Base-by-base conservation (phyloP, 2,797 vertebrate genomes). In the Neomorphus geoffroyi region DNA sequence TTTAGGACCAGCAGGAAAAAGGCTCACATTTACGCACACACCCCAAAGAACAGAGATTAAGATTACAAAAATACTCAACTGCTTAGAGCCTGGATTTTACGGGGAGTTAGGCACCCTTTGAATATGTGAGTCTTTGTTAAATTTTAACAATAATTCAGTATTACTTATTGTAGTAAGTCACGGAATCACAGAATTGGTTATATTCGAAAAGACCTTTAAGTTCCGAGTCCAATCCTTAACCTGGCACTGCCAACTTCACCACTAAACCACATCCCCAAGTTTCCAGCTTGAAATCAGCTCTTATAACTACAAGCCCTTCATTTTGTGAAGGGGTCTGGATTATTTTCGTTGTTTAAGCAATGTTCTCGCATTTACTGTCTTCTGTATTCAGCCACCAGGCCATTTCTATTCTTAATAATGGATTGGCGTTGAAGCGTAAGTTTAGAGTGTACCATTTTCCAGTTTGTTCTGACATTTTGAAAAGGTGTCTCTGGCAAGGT, bases 391-490 rank as follows among this genome's bases (percentile, higher is more conserved):
- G 23, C 51, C 61, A 82, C 12, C 2, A 13, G 19, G 28, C 27
- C 13, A 67, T 6, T 64, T 88, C 32, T 70, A 11, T 18, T 80
- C 67, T 45, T 54, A 80, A 45, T 27, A 88, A 56, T 3, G 32
- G 21, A 50, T 1, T 0, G 1, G 24, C 18, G 53, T 35, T 74
- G 77, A 53, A 0, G 2, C 2, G 6, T 54, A 93, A 67, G 13
- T 37, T 67, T 45, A 61, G 27, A 77, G 4, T 69, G 51, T 58
- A 75, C 9, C 22, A 62, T 43, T 15, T 56, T 66, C 45, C 28
- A 10, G 9, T 22, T 75, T 83, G 45, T 37, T 88, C 54, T 54
- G 39, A 77, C 71, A 70, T 46, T n/a, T n/a, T n/a, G n/a, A n/a
- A 80, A 87, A 80, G 62, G 13, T 51, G n/a, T 18, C 61, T 91